A percentile compares a stretch with the other conserved stretches of the same genome.
These are phyloP conservation scores for Enteromius argenteus DNA, from an alignment of 2,797 vertebrate species.

Conservation along the genomic window DNA sequence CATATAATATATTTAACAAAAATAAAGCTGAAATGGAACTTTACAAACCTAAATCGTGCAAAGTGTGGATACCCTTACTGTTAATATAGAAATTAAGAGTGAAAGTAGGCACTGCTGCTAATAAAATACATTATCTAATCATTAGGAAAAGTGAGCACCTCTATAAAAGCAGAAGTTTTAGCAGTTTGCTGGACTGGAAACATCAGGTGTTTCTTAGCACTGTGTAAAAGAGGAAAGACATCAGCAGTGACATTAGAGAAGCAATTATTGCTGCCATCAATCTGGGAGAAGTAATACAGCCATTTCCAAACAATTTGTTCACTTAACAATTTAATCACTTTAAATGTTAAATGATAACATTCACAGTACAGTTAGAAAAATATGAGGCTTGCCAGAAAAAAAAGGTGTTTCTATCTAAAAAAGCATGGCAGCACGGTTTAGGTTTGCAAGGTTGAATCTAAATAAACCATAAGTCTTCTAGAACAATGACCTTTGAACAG, in stretches of 20 bases:
- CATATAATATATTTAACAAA: too few species aligned
- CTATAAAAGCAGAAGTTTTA: not conserved
- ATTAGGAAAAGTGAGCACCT: not conserved
- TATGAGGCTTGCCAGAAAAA: too few species aligned
- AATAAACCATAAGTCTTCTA: not conserved
- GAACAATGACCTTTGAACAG: not conserved
- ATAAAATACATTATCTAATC: not conserved
- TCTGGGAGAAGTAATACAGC: too few species aligned
- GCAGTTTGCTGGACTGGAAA: not conserved
- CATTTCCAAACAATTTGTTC: too few species aligned
- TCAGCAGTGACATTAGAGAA: not conserved
- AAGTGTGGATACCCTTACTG: not conserved
- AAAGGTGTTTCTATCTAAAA: too few species aligned
- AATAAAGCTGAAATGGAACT: too few species aligned
- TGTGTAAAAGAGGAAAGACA: not conserved
- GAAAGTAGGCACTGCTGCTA: not conserved
- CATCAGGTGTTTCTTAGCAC: not conserved
- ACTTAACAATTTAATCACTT: too few species aligned
- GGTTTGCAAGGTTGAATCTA: too few species aligned
- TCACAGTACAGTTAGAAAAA: too few species aligned
- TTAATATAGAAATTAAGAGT: not conserved
- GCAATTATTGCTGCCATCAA: not conserved
- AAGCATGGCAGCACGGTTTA: too few species aligned
- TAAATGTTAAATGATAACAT: too few species aligned
- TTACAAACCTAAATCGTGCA: too few species aligned